Conservation (phyloP, 1,140 invertebrate genomes). For the Chrysoperla carnea region DNA sequence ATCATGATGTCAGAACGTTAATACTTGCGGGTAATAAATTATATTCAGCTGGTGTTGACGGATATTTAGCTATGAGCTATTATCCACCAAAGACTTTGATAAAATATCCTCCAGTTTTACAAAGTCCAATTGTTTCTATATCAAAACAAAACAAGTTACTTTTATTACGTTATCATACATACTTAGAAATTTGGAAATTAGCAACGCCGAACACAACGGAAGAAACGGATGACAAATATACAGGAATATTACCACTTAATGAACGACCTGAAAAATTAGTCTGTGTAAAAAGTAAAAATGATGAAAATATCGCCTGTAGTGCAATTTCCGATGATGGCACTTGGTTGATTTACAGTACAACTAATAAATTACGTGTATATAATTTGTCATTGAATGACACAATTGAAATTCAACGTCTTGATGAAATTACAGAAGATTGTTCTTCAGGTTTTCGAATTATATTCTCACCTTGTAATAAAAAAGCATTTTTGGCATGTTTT, state of each 20-base stretch:
- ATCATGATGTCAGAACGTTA: conserved; percentile 66
- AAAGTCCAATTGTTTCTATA: conserved; percentile 37
- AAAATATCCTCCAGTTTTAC: conserved; percentile 52
- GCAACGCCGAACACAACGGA: conserved; percentile 11
- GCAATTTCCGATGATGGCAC: conserved; percentile 46
- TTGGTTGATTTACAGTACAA: conserved; percentile 57
- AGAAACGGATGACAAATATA: conserved; percentile 6
- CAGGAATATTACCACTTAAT: conserved; percentile 10
- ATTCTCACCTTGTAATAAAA: conserved; percentile 13
- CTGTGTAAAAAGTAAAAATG: conserved; percentile 33
- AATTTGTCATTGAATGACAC: conserved; percentile 13
- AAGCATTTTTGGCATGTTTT: conserved; percentile 12
- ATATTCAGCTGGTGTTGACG: conserved; percentile 63
- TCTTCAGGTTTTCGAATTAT: conserved; percentile 16
- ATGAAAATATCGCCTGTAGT: conserved; percentile 43
- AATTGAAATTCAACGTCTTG: conserved; percentile 24
- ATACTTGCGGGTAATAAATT: conserved; percentile 41
- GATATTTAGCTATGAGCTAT: conserved; percentile 48
- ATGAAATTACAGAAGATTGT: conserved; percentile 21
- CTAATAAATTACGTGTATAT: conserved; percentile 29
- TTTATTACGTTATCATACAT: conserved; percentile 47
- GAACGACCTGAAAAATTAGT: conserved; percentile 45
- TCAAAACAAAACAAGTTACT: conserved; percentile 36
- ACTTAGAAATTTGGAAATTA: conserved; percentile 38
- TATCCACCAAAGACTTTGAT: conserved; percentile 42